Evolutionary conservation across 2,113 vertebrate species (phyloP), one percentile per base, ranked within the genome.

Genomic region (Spea bombifrons): DNA sequence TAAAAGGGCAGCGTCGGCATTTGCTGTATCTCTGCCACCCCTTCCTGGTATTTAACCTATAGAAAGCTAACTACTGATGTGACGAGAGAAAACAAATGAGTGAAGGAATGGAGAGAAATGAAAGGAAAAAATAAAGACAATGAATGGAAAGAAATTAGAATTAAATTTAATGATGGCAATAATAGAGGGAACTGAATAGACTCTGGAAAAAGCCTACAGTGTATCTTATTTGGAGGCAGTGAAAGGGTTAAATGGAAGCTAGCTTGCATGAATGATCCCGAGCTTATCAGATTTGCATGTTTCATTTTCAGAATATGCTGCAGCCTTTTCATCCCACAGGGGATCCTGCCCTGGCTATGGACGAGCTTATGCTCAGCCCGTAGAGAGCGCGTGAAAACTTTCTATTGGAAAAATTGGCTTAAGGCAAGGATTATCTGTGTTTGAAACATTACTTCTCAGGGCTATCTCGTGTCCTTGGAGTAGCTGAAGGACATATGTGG

Each of bases 401-500:
- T 80, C 71, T 80, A 61, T 74, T 80, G 78, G 71, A 80, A 68
- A 80, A 73, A 79, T 79, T 79, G 77, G 77, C 77, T 79, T 79
- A 73, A 79, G 77, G 77, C 77, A 66, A 79, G 77, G 78, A 80
- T 80, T 80, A 80, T 80, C 71, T 59, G 64, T 80, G 78, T 80
- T 80, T 80, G 71, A 73, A 74, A 80, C 64, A 68, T 80, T 80
- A 68, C 52, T 74, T 74, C 71, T 80, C 78, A 79, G 77, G 70
- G 77, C 78, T 80, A 74, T 80, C 52, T 74, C 30, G 15, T 80
- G 78, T 74, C 78, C 78, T 80, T 80, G 78, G 78, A 74, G 78
- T 80, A 72, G 78, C 78, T 80, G 78, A 80, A 74, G 78, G 78
- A 80, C 78, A 80, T 80, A 80, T 74, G 71, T 80, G 71, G 78